Percentiles rank a stretch among this genome's conserved stretches.
These are phyloP conservation scores for Leptatherina wallacei DNA, from an alignment of 2,797 vertebrate genomes.

Conservation along the genomic window DNA sequence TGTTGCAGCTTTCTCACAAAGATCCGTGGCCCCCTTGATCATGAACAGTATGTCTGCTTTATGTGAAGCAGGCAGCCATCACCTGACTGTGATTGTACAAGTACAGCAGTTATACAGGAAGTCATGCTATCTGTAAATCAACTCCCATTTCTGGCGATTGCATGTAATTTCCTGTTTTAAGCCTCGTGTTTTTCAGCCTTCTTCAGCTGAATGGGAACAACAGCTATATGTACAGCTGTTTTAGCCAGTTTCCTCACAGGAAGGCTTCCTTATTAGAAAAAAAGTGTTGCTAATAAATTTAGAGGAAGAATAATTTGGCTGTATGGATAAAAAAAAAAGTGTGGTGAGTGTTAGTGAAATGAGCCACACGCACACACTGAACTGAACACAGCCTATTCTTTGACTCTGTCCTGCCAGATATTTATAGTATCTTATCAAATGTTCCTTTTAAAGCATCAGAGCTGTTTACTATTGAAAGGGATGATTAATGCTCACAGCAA, in stretches of 20 bases:
- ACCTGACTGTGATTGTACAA: constrained; percentile 19
- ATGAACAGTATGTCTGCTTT: neutral
- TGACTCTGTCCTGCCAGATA: neutral
- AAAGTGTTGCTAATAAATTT: neutral
- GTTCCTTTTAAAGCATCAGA: neutral
- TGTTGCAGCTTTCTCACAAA: neutral
- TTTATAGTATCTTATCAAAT: neutral
- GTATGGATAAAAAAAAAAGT: constrained; percentile 1
- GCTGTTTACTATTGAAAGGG: neutral
- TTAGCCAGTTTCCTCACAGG: neutral
- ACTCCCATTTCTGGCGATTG: constrained; percentile 3
- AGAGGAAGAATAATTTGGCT: neutral
- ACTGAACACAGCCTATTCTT: neutral
- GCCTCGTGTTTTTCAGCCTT: neutral
- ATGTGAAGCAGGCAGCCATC: constrained; percentile 8
- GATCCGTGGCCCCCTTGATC: neutral
- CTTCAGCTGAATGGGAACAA: neutral
- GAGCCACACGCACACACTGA: neutral
- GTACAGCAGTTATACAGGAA: constrained; percentile 17
- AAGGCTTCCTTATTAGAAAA: neutral
- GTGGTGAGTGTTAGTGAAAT: neutral
- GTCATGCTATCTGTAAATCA: neutral
- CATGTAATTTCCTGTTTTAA: constrained; percentile 13
- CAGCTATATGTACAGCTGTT: neutral
- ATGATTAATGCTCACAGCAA: neutral